Evolutionary conservation across 1,140 invertebrate genomes (phyloP).

Genomic region (Subanguina moxae): DNA sequence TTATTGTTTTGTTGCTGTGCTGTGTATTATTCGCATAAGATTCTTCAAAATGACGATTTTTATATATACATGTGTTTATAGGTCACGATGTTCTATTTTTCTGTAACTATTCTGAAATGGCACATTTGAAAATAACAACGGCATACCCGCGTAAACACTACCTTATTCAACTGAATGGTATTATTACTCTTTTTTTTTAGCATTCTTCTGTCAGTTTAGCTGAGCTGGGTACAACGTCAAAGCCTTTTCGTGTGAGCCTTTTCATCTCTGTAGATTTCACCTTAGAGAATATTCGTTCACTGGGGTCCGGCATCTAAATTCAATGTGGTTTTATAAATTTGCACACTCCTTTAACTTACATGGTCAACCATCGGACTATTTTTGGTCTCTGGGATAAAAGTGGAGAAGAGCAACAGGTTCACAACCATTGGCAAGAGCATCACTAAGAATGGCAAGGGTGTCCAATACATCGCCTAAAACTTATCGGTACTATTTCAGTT

Average conservation of each 20-base stretch:
- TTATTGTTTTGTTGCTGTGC: too few relatives aligned
- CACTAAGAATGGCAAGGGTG: constrained; percentile 46
- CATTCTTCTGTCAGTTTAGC: constrained; percentile 5
- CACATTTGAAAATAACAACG: too few relatives aligned
- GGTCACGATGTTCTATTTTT: too few relatives aligned
- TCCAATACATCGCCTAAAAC: constrained; percentile 42
- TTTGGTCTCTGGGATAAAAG: constrained; percentile 47
- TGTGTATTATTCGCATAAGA: too few relatives aligned
- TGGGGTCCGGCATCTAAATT: constrained; percentile 28
- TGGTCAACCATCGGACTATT: constrained; percentile 38
- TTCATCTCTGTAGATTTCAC: constrained; percentile 5
- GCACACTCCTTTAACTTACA: too few relatives aligned
- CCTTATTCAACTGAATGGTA: too few relatives aligned
- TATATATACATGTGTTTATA: too few relatives aligned
- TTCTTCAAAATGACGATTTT: too few relatives aligned
- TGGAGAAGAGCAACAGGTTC: constrained; percentile 31
- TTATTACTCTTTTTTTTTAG: neutral
- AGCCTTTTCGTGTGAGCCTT: neutral
- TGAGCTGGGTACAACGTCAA: neutral
- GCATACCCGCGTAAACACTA: too few relatives aligned
- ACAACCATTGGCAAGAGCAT: constrained; percentile 43
- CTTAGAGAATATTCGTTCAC: constrained; percentile 18
- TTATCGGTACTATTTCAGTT: too few relatives aligned
- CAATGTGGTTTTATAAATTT: too few relatives aligned
- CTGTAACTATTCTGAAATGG: too few relatives aligned